A percentile compares a stretch with the other conserved stretches of the same genome.
These are phyloP conservation scores for Porites lutea DNA, from an alignment of 64 coral and sea anemone species.

Conservation along the genomic window DNA sequence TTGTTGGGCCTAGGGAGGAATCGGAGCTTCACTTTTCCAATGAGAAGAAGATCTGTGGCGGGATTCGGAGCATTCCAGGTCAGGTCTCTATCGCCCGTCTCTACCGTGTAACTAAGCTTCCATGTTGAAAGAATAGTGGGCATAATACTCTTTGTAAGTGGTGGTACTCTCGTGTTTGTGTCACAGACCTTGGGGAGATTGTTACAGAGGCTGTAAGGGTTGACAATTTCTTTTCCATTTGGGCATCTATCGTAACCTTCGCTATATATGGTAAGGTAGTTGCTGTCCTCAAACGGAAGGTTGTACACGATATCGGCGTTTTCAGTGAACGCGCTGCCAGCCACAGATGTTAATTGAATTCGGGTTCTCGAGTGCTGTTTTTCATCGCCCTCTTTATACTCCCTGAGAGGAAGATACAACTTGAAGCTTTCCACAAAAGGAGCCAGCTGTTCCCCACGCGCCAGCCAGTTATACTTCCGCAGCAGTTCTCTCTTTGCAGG, in stretches of 20 bases:
- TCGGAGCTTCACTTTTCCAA: conserved; percentile 38
- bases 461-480: conserved; percentile 39
- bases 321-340: conserved; percentile 3
- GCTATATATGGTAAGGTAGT: conserved; percentile 35
- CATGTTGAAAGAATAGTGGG: conserved; percentile 68
- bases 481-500: conserved; percentile 26
- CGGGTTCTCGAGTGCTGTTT: conserved; percentile 31
- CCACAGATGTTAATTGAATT: background rate
- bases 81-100: background rate
- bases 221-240: background rate
- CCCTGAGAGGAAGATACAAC: conserved; percentile 47
- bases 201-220: conserved; percentile 54
- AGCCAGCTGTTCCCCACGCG: conserved; percentile 12
- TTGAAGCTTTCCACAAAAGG: conserved; percentile 53
- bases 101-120: conserved; percentile 1
- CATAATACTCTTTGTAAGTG: background rate
- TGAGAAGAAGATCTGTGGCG: conserved; percentile 25
- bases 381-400: conserved; percentile 7
- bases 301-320: conserved; percentile 21
- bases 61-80: conserved; percentile 58
- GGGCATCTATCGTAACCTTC: conserved; percentile 45
- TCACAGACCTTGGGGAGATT: conserved; percentile 51
- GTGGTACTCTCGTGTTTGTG: background rate
- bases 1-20: background rate
- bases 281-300: conserved; percentile 26